Evolutionary conservation across 1,140 invertebrate species (phyloP).

Genomic region (Drosophila carrolli): DNA sequence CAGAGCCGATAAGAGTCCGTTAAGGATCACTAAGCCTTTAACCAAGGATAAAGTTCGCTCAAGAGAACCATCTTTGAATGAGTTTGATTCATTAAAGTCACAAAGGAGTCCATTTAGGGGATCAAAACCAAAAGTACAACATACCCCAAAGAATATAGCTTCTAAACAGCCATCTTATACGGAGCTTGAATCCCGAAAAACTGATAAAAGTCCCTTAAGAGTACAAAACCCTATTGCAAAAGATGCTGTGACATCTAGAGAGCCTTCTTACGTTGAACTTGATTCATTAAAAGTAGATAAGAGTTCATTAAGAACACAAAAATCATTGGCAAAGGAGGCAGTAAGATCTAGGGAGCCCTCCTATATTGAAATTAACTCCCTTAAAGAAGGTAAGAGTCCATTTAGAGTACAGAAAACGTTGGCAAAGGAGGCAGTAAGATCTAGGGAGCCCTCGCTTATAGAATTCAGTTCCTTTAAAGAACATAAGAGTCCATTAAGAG

Average conservation of each 20-base stretch:
- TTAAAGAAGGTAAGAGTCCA: not conserved
- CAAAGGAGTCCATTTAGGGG: not conserved
- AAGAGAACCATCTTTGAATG: conserved; percentile 9
- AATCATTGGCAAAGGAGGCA: not conserved
- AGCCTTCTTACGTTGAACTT: conserved; percentile 3
- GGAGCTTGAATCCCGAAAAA: too few relatives aligned
- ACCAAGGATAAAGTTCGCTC: conserved; percentile 1
- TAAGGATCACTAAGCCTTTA: not conserved
- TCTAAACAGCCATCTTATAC: too few relatives aligned
- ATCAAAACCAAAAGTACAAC: not conserved
- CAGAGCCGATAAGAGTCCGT: not conserved
- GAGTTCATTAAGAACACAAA: too few relatives aligned
- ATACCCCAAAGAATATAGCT: too few relatives aligned
- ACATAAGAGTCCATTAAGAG: not conserved
- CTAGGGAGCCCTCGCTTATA: not conserved
- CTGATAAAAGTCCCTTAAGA: too few relatives aligned
- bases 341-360: conserved; percentile 16
- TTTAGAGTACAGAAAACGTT: not conserved
- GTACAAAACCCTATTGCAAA: not conserved
- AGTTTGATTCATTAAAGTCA: conserved; percentile 8
- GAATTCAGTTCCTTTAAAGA: not conserved
- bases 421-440: not conserved
- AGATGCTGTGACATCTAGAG: not conserved
- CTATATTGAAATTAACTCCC: conserved; percentile 4
- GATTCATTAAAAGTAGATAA: not conserved